Percentiles rank a stretch among this genome's conserved stretches.
phyloP scores from a whole-genome alignment of 1,140 invertebrate species.

The Lasioglossum baleicum region DNA sequence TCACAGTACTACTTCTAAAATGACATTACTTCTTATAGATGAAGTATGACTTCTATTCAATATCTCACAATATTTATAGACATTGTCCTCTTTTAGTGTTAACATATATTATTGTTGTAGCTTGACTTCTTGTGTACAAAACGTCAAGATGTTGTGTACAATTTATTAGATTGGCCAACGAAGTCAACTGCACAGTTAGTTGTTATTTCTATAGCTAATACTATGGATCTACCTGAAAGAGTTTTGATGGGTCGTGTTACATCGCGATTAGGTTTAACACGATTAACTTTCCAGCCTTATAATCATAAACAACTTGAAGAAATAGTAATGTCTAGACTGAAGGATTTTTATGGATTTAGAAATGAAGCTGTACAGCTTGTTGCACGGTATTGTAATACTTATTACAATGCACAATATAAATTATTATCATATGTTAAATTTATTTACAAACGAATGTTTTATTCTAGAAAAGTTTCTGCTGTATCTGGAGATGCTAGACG shows the following conservation, averaged over 20 bases:
- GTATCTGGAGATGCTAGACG: slow-evolving; percentile 97
- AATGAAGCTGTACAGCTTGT: slow-evolving; percentile 94
- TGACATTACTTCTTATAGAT: slow-evolving; percentile 92
- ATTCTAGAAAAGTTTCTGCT: slow-evolving; percentile 91
- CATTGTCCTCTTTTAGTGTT: no score
- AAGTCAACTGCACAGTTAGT: slow-evolving; percentile 89
- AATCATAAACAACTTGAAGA: slow-evolving; percentile 92
- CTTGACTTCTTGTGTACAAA: slow-evolving; percentile 95
- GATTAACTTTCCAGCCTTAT: slow-evolving; percentile 97
- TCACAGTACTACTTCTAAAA: slow-evolving; percentile 81
- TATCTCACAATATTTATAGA: no score
- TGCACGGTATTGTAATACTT: slow-evolving; percentile 89
- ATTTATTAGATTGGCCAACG: slow-evolving; percentile 97
- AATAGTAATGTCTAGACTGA: slow-evolving; percentile 86
- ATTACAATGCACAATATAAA: no score
- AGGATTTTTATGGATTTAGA: slow-evolving; percentile 85
- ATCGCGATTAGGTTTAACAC: slow-evolving; percentile 89
- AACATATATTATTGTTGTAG: slow-evolving; percentile 81
- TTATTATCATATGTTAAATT: neutral
- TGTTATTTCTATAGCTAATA: slow-evolving; percentile 98
- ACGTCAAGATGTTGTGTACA: slow-evolving; percentile 98
- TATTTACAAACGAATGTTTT: neutral
- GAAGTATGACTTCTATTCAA: slow-evolving; percentile 82
- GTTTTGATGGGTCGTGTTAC: slow-evolving; percentile 84
- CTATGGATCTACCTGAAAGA: slow-evolving; percentile 98